phyloP scores from a whole-genome alignment of 2,888 invertebrate species.

The Cephalotes varians region DNA sequence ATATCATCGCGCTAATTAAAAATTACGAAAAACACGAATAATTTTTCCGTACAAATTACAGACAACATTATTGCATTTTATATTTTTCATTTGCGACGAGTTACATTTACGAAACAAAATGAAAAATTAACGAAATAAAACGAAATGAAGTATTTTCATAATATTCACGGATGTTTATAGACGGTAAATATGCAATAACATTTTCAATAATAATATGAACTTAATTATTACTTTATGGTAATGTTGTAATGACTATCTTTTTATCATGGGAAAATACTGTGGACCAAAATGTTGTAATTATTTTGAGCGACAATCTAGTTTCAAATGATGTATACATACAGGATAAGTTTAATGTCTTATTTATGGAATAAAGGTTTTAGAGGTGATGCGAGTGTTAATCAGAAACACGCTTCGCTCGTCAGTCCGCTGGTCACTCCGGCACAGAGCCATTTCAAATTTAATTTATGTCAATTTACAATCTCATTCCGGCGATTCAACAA shows the following conservation, averaged over 20 bases:
- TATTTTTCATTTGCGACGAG: neutral
- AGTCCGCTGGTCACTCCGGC: slow-evolving; percentile 29
- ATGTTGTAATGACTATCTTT: neutral
- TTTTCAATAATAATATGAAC: neutral
- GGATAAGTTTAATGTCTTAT: slow-evolving; percentile 10
- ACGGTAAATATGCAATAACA: neutral
- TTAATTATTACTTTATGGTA: neutral
- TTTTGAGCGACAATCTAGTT: neutral
- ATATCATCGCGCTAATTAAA: slow-evolving; percentile 19
- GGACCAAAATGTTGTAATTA: neutral
- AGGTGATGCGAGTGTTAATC: neutral
- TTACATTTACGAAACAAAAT: neutral
- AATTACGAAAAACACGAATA: slow-evolving; percentile 13
- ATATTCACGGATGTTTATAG: slow-evolving; percentile 15
- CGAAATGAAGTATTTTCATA: slow-evolving; percentile 14
- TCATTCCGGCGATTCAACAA: slow-evolving; percentile 71
- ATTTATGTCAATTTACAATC: slow-evolving; percentile 80
- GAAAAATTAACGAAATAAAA: slow-evolving; percentile 26
- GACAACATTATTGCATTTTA: neutral
- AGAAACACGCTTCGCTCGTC: slow-evolving; percentile 10
- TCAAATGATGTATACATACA: neutral
- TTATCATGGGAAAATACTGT: neutral
- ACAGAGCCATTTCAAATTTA: slow-evolving; percentile 72
- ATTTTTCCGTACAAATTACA: slow-evolving; percentile 1
- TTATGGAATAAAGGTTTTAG: neutral